Conservation (phyloP, 2,888 invertebrate genomes). For the Watsonalla binaria region DNA sequence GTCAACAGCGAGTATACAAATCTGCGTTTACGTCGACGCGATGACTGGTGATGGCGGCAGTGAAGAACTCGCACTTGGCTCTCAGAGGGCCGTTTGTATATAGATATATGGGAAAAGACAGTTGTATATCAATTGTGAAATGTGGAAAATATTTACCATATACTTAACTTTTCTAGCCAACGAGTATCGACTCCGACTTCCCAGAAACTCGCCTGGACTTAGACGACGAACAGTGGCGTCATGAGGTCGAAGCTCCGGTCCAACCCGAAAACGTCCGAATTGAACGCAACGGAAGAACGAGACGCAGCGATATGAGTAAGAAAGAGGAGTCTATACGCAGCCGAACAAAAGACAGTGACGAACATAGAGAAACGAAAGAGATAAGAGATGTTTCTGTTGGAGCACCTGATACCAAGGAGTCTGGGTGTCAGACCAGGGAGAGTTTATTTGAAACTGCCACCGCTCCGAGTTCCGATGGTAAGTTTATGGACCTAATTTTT, state of each 20-base stretch:
- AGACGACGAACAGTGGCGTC: constrained; percentile 59
- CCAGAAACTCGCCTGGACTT: constrained; percentile 61
- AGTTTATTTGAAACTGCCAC: constrained; percentile 80
- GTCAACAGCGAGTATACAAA: too few species aligned
- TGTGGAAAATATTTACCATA: too few species aligned
- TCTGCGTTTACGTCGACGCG: too few species aligned
- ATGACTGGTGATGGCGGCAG: too few species aligned
- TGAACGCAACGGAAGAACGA: constrained; percentile 55
- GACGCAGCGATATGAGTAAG: constrained; percentile 54
- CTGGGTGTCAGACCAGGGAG: constrained; percentile 88
- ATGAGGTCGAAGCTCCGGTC: constrained; percentile 46
- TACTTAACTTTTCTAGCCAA: constrained; percentile 39
- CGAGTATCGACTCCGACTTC: constrained; percentile 67
- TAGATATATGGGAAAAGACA: too few species aligned
- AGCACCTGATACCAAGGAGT: constrained; percentile 69
- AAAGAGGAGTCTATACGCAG: constrained; percentile 59
- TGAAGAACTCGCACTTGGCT: too few species aligned
- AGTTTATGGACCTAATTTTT: constrained; percentile 13
- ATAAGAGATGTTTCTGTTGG: constrained; percentile 67
- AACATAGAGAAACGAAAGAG: constrained; percentile 45
- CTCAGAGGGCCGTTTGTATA: too few species aligned
- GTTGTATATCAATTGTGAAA: too few species aligned
- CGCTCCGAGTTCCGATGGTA: constrained; percentile 65
- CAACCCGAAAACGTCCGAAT: constrained; percentile 51
- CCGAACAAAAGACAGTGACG: constrained; percentile 40